phyloP scores from a whole-genome alignment of 1,140 invertebrate species.

The Tetramorium parvispinum region DNA sequence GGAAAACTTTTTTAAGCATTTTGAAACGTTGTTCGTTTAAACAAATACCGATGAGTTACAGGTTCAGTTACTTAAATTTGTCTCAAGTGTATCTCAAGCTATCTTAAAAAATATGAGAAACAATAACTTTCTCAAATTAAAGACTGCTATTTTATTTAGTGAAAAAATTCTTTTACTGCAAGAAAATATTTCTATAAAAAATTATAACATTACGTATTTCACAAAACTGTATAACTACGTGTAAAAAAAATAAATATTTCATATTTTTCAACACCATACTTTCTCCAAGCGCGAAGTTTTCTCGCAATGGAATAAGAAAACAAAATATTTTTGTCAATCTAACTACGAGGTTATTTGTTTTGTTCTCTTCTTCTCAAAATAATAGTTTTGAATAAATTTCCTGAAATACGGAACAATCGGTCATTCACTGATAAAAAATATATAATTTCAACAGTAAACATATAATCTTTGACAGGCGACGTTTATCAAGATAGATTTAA shows the following conservation, averaged over 20 bases:
- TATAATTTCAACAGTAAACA: neutral
- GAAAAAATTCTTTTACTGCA: neutral
- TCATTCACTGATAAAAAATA: neutral
- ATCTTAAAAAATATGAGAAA: neutral
- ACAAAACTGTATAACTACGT: conserved; percentile 7
- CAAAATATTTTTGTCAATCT: conserved; percentile 23
- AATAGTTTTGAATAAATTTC: neutral
- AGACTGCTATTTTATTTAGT: neutral
- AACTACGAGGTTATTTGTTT: conserved; percentile 21
- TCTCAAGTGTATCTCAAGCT: too few species aligned
- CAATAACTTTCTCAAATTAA: neutral
- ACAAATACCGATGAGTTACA: neutral
- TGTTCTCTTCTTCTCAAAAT: neutral
- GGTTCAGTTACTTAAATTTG: neutral
- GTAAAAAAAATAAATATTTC: conserved; percentile 38
- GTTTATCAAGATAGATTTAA: conserved; percentile 14
- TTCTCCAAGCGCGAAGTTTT: conserved; percentile 1
- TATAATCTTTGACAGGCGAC: neutral
- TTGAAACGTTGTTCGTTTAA: neutral
- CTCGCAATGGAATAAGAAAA: conserved; percentile 22
- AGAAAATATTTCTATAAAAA: conserved; percentile 39
- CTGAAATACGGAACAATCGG: neutral
- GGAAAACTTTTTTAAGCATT: neutral
- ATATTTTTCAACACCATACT: conserved; percentile 33
- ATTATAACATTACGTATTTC: conserved; percentile 45